phyloP scores from a whole-genome alignment of 2,113 vertebrate species.

The Chiloscyllium plagiosum region DNA sequence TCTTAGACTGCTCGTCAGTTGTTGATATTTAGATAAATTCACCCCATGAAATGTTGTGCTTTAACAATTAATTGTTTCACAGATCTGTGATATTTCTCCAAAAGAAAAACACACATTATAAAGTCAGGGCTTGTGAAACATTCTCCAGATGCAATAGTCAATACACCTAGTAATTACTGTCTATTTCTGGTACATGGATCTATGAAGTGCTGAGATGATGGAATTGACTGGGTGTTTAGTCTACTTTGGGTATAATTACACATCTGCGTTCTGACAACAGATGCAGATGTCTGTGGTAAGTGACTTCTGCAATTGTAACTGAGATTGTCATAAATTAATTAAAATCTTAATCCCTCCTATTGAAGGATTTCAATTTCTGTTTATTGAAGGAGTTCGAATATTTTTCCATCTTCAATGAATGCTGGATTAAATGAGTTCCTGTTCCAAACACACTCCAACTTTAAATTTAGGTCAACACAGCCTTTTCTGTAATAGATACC shows the following conservation, averaged over 20 bases:
- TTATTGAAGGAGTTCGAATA: background rate
- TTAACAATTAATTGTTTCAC: background rate
- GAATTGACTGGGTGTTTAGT: slow-evolving; percentile 6
- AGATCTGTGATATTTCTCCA: background rate
- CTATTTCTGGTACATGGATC: background rate
- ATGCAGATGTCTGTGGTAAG: background rate
- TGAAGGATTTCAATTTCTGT: background rate
- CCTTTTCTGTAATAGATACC: background rate
- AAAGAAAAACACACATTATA: background rate
- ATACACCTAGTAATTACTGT: background rate
- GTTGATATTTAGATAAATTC: background rate
- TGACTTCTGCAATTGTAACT: background rate
- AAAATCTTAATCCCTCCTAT: background rate
- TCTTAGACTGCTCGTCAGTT: background rate
- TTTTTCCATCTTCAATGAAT: background rate
- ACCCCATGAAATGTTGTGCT: background rate
- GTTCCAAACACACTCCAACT: background rate
- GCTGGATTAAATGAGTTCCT: background rate
- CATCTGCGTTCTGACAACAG: background rate
- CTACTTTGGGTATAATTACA: background rate
- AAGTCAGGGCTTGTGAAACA: background rate
- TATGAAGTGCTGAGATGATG: background rate
- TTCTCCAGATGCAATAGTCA: background rate
- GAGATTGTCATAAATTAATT: background rate
- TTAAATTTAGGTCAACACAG: background rate